These are phyloP conservation scores for Lucilia cuprina DNA, from an alignment of 1,140 invertebrate genomes.

Conservation along the genomic window DNA sequence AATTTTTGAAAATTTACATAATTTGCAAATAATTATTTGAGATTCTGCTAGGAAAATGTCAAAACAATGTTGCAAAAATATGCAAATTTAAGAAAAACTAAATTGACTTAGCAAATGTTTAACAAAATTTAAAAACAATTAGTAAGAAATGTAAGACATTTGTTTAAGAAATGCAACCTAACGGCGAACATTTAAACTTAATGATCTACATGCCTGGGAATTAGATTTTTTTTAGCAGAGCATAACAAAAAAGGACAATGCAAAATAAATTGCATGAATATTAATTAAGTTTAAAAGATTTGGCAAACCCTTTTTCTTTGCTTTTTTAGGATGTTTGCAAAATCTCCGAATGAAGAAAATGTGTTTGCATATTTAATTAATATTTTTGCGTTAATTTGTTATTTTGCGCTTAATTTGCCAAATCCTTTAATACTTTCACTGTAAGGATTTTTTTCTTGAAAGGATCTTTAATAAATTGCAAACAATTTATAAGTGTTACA, in stretches of 20 bases:
- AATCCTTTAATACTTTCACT: not conserved
- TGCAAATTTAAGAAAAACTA: not conserved
- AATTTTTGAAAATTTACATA: not conserved
- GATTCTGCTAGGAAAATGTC: not conserved
- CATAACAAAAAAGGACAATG: not conserved
- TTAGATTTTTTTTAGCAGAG: not conserved
- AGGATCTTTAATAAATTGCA: not conserved
- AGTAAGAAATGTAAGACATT: not conserved
- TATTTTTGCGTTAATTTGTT: conserved; percentile 18
- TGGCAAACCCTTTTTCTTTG: not conserved
- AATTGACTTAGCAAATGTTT: not conserved
- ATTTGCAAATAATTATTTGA: not conserved
- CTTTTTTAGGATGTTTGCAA: not conserved
- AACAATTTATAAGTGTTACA: conserved; percentile 19
- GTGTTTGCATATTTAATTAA: conserved; percentile 20
- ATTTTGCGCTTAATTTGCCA: conserved; percentile 1
- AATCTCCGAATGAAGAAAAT: not conserved
- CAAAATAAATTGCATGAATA: conserved; percentile 32
- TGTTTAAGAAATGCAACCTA: not conserved
- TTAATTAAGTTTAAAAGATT: not conserved
- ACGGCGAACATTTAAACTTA: not conserved
- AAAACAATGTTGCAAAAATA: not conserved
- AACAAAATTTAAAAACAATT: conserved; percentile 10
- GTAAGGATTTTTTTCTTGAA: not conserved
- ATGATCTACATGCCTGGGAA: conserved; percentile 4